Percentiles rank a stretch among this genome's conserved stretches.
Evolutionary conservation across 2,888 invertebrate species (phyloP).

Genomic region (Cantharis rufa): DNA sequence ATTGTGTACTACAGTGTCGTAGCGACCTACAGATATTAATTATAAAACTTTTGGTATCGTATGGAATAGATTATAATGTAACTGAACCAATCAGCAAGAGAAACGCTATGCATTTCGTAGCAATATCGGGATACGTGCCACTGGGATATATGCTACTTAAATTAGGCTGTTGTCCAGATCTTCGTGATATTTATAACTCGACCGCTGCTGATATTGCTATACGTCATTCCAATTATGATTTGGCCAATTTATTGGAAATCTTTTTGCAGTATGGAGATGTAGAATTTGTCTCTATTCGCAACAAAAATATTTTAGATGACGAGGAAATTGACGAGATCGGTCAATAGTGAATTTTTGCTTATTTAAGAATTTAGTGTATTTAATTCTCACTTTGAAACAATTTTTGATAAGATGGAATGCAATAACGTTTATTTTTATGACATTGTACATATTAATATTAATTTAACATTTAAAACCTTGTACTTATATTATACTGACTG

Average conservation of each 20-base stretch:
- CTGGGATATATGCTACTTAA: slow-evolving; percentile 52
- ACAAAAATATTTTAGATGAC: neutral
- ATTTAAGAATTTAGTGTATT: neutral
- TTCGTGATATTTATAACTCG: slow-evolving; percentile 52
- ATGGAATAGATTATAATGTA: slow-evolving; percentile 54
- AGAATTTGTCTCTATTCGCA: neutral
- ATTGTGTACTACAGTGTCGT: slow-evolving; percentile 38
- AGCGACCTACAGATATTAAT: slow-evolving; percentile 53
- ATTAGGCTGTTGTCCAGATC: slow-evolving; percentile 52
- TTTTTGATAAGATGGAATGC: slow-evolving; percentile 21
- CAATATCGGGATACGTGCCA: slow-evolving; percentile 56
- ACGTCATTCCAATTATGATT: slow-evolving; percentile 15
- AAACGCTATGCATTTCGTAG: slow-evolving; percentile 60
- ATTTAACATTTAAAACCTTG: slow-evolving; percentile 23
- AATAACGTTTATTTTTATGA: slow-evolving; percentile 24
- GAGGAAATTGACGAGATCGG: neutral
- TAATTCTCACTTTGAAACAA: neutral
- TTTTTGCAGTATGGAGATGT: neutral
- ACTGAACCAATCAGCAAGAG: slow-evolving; percentile 54
- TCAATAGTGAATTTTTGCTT: neutral
- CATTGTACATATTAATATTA: slow-evolving; percentile 1
- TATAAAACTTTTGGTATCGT: slow-evolving; percentile 51
- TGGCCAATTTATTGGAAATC: slow-evolving; percentile 18
- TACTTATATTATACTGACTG: slow-evolving; percentile 52
- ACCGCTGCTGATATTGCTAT: slow-evolving; percentile 56